A percentile compares a stretch with the other conserved stretches of the same genome.
Evolutionary conservation across 2,113 vertebrate genomes (phyloP).

Genomic region (Ondatra zibethicus): DNA sequence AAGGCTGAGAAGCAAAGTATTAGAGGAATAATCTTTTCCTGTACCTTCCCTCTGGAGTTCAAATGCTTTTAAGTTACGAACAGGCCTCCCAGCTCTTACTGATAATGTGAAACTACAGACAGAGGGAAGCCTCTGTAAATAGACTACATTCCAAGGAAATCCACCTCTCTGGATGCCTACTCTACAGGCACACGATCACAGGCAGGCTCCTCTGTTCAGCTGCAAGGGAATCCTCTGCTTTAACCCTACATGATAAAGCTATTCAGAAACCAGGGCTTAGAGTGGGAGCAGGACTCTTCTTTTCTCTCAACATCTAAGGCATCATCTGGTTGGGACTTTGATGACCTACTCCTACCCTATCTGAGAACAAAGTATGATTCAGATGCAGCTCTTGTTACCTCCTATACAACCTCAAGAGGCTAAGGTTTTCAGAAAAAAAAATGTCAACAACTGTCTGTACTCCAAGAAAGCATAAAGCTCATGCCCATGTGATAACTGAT

Average conservation of each 20-base stretch:
- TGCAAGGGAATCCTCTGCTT: not conserved
- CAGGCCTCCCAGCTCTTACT: not conserved
- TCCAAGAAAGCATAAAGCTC: not conserved
- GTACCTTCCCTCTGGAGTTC: not conserved
- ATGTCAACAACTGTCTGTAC: not conserved
- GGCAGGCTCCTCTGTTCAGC: not conserved
- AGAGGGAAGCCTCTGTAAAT: not conserved
- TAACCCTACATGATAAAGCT: not conserved
- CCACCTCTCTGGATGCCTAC: not conserved
- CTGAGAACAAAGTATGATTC: not conserved
- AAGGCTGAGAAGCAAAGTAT: not conserved
- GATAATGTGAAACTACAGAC: not conserved
- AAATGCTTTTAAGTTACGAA: not conserved
- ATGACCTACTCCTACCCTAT: not conserved
- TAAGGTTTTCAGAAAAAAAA: slow-evolving; percentile 43
- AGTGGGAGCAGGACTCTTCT: not conserved
- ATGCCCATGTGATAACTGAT: not conserved
- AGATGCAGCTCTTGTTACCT: not conserved
- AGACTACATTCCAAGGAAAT: not conserved
- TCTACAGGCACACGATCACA: not conserved
- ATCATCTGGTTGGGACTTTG: not conserved
- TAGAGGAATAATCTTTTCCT: not conserved
- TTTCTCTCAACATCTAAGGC: not conserved
- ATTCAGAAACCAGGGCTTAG: not conserved
- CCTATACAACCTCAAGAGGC: not conserved